Evolutionary conservation across 2,797 vertebrate genomes (phyloP).

Genomic region (Falco novaeseelandiae): DNA sequence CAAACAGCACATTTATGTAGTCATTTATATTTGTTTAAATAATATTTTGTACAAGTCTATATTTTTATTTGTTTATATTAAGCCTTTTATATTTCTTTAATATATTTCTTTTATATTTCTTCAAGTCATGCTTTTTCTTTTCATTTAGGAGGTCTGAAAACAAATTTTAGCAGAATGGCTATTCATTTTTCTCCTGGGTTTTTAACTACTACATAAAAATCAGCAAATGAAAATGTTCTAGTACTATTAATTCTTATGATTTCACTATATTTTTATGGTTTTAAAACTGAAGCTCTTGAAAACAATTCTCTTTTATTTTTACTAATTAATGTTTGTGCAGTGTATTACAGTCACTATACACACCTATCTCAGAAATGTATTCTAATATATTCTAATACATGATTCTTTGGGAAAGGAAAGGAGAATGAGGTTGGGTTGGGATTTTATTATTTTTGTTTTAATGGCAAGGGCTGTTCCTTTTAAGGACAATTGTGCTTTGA

Average conservation of each 20-base stretch:
- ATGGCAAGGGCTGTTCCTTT: background rate
- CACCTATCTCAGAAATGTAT: background rate
- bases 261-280: background rate
- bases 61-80: background rate
- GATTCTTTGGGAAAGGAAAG: background rate
- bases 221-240: background rate
- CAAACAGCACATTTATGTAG: background rate
- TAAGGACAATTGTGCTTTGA: background rate
- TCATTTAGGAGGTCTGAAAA: background rate
- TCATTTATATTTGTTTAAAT: background rate
- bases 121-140: background rate
- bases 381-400: background rate
- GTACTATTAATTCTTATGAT: background rate
- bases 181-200: background rate
- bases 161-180: background rate
- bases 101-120: no score
- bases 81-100: background rate
- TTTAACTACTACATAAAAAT: background rate
- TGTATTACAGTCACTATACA: background rate
- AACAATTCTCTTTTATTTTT: background rate
- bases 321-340: background rate
- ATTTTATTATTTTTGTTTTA: background rate
- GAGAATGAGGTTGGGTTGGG: background rate
- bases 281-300: background rate
- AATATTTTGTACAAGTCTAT: background rate